A percentile compares a stretch with the other conserved stretches of the same genome.
Conservation (phyloP, 2,888 invertebrate species). For the Cyrtodaria siliqua region DNA sequence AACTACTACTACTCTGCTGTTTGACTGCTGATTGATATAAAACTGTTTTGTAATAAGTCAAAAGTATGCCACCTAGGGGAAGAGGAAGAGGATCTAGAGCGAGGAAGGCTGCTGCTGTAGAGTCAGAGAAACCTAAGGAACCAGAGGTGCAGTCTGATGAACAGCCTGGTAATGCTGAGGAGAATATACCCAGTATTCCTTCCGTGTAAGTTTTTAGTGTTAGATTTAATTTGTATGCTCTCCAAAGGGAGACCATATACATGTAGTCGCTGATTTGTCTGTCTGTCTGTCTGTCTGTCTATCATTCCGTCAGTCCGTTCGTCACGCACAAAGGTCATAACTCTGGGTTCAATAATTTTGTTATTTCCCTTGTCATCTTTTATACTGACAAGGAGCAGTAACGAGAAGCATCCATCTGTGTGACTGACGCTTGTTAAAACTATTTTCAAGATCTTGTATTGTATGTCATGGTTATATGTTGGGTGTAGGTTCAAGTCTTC, state of each 20-base stretch:
- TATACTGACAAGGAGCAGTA: too few species aligned
- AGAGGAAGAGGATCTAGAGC: constrained; percentile 7
- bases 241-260: too few species aligned
- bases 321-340: too few species aligned
- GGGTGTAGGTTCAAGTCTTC: constrained; percentile 20
- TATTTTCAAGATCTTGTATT: constrained; percentile 12
- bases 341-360: too few species aligned
- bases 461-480: constrained; percentile 10
- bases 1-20: background rate
- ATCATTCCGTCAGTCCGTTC: too few species aligned
- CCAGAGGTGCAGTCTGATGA: constrained; percentile 9
- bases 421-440: too few species aligned
- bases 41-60: constrained; percentile 11
- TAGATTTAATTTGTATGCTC: too few species aligned
- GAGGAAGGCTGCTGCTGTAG: constrained; percentile 19
- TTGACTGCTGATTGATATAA: background rate
- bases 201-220: constrained; percentile 16
- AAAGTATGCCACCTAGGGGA: constrained; percentile 16
- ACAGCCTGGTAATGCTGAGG: constrained; percentile 1
- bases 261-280: too few species aligned
- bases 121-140: constrained; percentile 13
- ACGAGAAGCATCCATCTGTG: too few species aligned
- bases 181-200: constrained; percentile 30
- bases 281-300: too few species aligned
- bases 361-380: too few species aligned